These are phyloP conservation scores for Campylomormyrus numenius DNA, from an alignment of 2,113 vertebrate species.

Conservation along the genomic window DNA sequence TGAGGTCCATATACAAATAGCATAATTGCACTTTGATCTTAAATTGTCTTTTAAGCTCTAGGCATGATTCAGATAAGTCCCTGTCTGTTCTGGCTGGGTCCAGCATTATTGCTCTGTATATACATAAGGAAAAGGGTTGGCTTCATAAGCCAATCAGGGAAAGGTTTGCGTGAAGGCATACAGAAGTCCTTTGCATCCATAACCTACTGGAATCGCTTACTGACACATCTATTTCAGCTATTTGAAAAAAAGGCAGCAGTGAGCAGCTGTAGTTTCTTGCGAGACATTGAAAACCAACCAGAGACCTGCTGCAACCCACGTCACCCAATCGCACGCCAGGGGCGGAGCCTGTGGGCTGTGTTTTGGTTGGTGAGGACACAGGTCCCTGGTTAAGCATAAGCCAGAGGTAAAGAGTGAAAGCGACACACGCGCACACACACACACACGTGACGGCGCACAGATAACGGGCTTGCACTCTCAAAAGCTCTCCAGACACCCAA, in stretches of 20 bases:
- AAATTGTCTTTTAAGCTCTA: slow-evolving; percentile 23
- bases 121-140: background rate
- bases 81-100: slow-evolving; percentile 33
- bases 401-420: slow-evolving; percentile 3
- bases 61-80: slow-evolving; percentile 25
- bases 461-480: background rate
- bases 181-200: background rate
- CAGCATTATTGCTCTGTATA: slow-evolving; percentile 30
- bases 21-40: slow-evolving; percentile 61
- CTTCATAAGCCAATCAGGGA: background rate
- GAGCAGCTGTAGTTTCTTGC: slow-evolving; percentile 1
- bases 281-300: background rate
- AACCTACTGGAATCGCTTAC: background rate
- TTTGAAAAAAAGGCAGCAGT: slow-evolving; percentile 21
- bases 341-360: background rate
- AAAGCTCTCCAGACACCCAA: background rate
- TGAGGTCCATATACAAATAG: slow-evolving; percentile 44
- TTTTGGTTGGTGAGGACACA: background rate
- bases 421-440: background rate
- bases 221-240: slow-evolving; percentile 33
- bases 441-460: background rate
- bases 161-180: slow-evolving; percentile 10
- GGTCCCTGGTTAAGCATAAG: background rate
- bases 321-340: background rate
- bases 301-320: background rate